Conservation (phyloP, 2,113 vertebrate genomes). For the Ammodramus savannarum region DNA sequence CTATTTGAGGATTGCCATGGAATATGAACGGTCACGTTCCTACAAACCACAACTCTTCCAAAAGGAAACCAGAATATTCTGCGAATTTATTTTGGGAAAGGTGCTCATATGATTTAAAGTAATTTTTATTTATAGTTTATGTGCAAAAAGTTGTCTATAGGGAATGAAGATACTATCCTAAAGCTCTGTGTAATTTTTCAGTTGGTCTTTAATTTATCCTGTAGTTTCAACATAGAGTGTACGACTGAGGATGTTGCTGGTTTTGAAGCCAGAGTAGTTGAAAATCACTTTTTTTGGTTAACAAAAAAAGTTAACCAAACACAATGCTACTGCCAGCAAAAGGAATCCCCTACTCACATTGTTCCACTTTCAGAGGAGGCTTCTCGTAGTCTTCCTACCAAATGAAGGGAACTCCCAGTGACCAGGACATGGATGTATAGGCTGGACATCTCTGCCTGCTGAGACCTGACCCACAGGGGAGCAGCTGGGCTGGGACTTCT, state of each 20-base stretch:
- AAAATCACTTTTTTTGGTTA: no score
- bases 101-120: neutral
- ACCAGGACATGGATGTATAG: neutral
- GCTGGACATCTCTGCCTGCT: neutral
- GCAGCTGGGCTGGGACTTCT: neutral
- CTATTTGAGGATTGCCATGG: neutral
- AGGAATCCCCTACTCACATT: neutral
- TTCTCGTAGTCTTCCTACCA: neutral
- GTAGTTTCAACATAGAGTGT: neutral
- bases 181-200: neutral
- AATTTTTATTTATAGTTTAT: neutral
- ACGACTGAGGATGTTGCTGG: neutral
- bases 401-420: neutral
- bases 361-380: neutral
- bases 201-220: neutral
- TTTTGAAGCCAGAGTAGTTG: neutral
- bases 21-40: conserved; percentile 10
- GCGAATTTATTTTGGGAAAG: neutral
- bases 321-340: neutral
- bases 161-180: neutral
- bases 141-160: neutral
- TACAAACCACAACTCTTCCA: conserved; percentile 3
- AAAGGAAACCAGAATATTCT: conserved; percentile 18
- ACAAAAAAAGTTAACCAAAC: neutral
- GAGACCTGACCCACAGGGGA: neutral